Evolutionary conservation across 2,113 vertebrate genomes (phyloP).

Genomic region (Cricetomys ansorgei): DNA sequence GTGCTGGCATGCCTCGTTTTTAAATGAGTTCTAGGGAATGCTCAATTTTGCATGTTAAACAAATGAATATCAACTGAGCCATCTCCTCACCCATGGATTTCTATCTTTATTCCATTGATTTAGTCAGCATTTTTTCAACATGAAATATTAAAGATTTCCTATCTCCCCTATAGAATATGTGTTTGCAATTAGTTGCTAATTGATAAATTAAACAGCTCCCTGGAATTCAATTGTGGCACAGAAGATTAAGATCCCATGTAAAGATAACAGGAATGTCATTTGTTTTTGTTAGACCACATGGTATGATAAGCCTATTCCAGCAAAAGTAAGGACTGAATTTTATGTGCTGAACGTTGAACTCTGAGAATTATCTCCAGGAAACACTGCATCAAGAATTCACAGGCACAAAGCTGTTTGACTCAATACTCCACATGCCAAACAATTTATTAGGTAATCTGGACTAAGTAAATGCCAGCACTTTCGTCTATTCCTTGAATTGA

Average conservation of each 20-base stretch:
- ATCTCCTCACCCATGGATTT: not conserved
- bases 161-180: not conserved
- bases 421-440: conserved; percentile 8
- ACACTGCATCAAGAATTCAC: conserved; percentile 26
- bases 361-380: not conserved
- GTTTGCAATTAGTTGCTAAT: conserved; percentile 1
- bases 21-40: not conserved
- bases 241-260: not conserved
- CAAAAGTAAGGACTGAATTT: not conserved
- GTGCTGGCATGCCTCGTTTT: not conserved
- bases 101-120: not conserved
- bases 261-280: not conserved
- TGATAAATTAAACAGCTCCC: not conserved
- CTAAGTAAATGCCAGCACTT: conserved; percentile 55
- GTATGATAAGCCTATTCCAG: not conserved
- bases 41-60: not conserved
- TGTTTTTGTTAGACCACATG: not conserved
- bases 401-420: conserved; percentile 53
- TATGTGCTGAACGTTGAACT: not conserved
- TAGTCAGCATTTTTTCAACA: not conserved
- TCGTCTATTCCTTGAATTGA: conserved; percentile 28
- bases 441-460: too few species aligned
- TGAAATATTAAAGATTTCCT: not conserved
- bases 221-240: not conserved
- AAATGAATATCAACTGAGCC: not conserved